These are phyloP conservation scores for Bolinopsis microptera DNA, from an alignment of 37 sponge, comb jelly and placozoan genomes.

Conservation along the genomic window DNA sequence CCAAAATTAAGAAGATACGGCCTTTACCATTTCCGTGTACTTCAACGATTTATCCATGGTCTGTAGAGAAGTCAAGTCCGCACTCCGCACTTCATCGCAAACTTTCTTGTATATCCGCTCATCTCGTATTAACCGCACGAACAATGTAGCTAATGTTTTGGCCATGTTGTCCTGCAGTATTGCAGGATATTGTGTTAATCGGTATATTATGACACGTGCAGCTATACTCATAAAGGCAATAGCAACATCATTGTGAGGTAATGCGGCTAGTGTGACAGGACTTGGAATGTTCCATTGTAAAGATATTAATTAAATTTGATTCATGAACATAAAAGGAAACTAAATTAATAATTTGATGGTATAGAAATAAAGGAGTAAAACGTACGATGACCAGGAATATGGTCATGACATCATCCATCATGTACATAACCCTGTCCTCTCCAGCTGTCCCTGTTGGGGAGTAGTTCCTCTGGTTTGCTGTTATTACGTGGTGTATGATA, in stretches of 20 bases:
- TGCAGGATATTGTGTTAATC: not conserved
- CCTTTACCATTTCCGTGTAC: constrained; percentile 32
- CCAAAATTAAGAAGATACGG: no score
- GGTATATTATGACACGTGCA: not conserved
- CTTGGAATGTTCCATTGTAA: no score
- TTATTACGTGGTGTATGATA: not conserved
- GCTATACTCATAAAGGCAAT: no score
- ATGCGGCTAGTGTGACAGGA: no score
- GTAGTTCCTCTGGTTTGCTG: not conserved
- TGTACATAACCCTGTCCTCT: not conserved
- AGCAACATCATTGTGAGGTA: no score
- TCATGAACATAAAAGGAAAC: no score
- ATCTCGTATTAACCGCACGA: not conserved
- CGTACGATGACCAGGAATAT: constrained; percentile 25
- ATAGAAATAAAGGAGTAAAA: no score
- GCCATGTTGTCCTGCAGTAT: constrained; percentile 2
- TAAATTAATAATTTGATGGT: no score
- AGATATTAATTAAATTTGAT: no score
- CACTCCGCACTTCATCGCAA: not conserved
- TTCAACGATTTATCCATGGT: constrained; percentile 5
- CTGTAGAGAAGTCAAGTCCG: not conserved
- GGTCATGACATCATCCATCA: constrained; percentile 15
- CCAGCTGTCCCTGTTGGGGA: not conserved
- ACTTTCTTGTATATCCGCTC: constrained; percentile 10
- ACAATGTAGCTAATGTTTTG: not conserved